Evolutionary conservation across 2,797 vertebrate species (phyloP).

Genomic region (Naso thynnoides): DNA sequence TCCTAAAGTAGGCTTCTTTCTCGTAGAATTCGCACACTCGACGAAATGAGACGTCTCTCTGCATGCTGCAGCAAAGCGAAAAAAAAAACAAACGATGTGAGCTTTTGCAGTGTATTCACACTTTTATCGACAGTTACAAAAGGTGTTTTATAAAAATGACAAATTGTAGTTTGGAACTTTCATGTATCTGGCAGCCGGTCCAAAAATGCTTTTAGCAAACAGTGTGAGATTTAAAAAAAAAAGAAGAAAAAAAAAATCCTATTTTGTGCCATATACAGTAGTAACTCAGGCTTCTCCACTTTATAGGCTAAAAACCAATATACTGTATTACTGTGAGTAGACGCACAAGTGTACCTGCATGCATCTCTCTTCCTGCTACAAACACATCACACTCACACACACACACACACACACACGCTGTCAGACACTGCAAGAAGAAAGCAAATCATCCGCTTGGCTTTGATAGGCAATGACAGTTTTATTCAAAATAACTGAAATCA

Average conservation of each 20-base stretch:
- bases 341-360: conserved; percentile 62
- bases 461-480: conserved; percentile 83
- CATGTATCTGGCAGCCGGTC: conserved; percentile 28
- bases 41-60: conserved; percentile 54
- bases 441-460: conserved; percentile 49
- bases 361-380: conserved; percentile 38
- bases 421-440: conserved; percentile 49
- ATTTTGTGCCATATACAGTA: conserved; percentile 56
- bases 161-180: conserved; percentile 52
- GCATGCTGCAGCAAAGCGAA: conserved; percentile 79
- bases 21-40: conserved; percentile 25
- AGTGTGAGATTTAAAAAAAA: conserved; percentile 28
- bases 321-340: conserved; percentile 66
- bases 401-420: conserved; percentile 14
- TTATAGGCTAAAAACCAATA: conserved; percentile 69
- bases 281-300: conserved; percentile 65
- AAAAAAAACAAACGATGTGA: conserved; percentile 37
- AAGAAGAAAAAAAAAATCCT: conserved; percentile 23
- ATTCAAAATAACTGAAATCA: conserved; percentile 82
- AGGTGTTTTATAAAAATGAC: conserved; percentile 56
- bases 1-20: conserved; percentile 41
- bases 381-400: conserved; percentile 35
- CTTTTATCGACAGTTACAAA: conserved; percentile 62
- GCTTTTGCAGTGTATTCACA: conserved; percentile 69
- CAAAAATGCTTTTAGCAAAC: conserved; percentile 63